These are phyloP conservation scores for Glossophaga mutica DNA, from an alignment of 2,797 vertebrate genomes.

Conservation along the genomic window DNA sequence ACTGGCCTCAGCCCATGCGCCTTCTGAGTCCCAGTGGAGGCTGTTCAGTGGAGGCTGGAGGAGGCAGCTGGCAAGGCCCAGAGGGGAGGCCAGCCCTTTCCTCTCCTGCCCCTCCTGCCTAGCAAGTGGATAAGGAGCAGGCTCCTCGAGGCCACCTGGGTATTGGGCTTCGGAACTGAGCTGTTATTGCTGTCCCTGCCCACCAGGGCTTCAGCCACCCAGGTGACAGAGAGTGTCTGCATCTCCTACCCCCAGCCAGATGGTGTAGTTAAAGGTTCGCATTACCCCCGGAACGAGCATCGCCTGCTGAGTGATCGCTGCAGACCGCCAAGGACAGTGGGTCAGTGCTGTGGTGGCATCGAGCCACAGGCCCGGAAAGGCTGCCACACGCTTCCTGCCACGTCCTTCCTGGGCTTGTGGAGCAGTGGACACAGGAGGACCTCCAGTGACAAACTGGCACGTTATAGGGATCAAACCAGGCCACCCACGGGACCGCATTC, in stretches of 20 bases:
- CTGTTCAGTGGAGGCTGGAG: neutral
- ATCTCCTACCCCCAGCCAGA: neutral
- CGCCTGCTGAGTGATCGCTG: neutral
- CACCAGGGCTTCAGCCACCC: neutral
- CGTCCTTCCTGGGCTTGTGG: neutral
- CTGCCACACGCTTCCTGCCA: too few relatives aligned
- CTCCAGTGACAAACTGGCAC: neutral
- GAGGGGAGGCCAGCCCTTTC: too few relatives aligned
- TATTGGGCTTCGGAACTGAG: neutral
- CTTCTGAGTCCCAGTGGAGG: neutral
- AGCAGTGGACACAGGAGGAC: neutral
- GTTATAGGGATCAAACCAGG: neutral
- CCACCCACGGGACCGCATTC: too few relatives aligned
- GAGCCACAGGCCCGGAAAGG: neutral
- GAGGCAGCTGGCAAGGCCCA: neutral
- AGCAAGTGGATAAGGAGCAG: neutral
- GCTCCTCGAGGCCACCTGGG: neutral
- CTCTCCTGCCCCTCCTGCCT: neutral
- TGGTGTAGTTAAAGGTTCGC: neutral
- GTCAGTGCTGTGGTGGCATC: neutral
- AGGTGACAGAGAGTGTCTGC: neutral
- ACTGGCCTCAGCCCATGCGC: rapidly evolving
- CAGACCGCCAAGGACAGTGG: neutral
- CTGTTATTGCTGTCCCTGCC: neutral
- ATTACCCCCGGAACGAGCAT: neutral